Evolutionary conservation across 2,888 invertebrate genomes (phyloP), one percentile per base, ranked within the genome.

Genomic region (Chorisops tibialis): DNA sequence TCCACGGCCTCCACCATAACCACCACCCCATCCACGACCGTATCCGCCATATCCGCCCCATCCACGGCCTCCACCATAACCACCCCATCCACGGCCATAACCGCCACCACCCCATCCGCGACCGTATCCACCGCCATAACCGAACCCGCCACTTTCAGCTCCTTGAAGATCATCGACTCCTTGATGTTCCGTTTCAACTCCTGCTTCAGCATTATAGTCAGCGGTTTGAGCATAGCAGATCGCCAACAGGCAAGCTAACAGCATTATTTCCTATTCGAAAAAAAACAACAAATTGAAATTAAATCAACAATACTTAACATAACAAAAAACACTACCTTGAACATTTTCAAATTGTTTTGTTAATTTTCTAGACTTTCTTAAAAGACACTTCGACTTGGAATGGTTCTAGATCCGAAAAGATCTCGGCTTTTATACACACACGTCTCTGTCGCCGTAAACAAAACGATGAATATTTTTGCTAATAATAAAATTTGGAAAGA

Each of bases 21-120:
- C 47, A 24, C 41, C 12, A 9, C 61, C 61, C 37, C 43, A 41
- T n/a, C 56, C 56, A n/a, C 52, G 38, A 19, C 21, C 38, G 5
- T 50, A 21, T n/a, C 60, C 39, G 9, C 60, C 58, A 45, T 47
- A 59, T 48, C 58, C 49, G 9, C 60, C 59, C 22, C 41, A 39
- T 4, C 50, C 50, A 48, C 35, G 19, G 7, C 51, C 35, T n/a
- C 51, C n/a, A n/a, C n/a, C n/a, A n/a, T n/a, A 14, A 18, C 51
- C 18, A 49, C 49, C 49, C 5, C 14, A 49, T 37, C 51, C 51
- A n/a, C n/a, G n/a, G 4, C 51, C 51, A 9, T 37, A 51, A 5
- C 51, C 51, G 19, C 48, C 18, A 4, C 51, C 51, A 7, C n/a
- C 30, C 3, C 51, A 35, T 3, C 50, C 50, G 30, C 16, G 30